A percentile compares a stretch with the other conserved stretches of the same genome.
These are phyloP conservation scores for Meloidogyne hapla DNA, from an alignment of 1,140 invertebrate genomes.

Conservation along the genomic window DNA sequence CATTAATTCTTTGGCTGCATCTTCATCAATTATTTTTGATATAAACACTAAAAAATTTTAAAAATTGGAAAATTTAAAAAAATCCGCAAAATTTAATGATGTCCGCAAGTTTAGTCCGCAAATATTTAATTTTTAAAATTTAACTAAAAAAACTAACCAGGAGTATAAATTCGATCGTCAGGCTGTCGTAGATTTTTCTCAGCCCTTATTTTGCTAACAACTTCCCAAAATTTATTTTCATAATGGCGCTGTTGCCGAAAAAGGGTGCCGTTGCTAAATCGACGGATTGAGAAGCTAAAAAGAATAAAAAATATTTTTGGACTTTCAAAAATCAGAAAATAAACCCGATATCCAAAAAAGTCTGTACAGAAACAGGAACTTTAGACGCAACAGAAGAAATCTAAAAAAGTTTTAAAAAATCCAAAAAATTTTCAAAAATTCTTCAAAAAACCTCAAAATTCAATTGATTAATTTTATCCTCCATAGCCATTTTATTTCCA, in stretches of 20 bases:
- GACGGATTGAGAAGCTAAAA: conserved; percentile 43
- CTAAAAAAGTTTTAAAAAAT: too few species aligned
- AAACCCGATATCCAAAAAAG: conserved; percentile 55
- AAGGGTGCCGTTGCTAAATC: conserved; percentile 53
- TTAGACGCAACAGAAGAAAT: conserved; percentile 27
- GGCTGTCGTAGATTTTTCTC: conserved; percentile 38
- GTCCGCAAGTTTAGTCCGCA: conserved; percentile 1
- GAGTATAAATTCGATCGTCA: conserved; percentile 52
- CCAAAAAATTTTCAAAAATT: not conserved
- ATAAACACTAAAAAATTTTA: conserved; percentile 23
- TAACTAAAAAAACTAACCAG: not conserved
- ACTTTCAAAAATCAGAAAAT: not conserved
- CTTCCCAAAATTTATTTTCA: conserved; percentile 47
- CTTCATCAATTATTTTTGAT: conserved; percentile 45
- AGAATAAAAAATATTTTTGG: not conserved
- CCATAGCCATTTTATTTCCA: conserved; percentile 12
- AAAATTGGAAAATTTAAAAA: not conserved
- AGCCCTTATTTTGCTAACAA: conserved; percentile 34
- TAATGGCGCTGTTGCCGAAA: conserved; percentile 51
- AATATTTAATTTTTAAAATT: not conserved
- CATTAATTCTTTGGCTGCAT: conserved; percentile 58
- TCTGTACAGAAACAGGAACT: conserved; percentile 51
- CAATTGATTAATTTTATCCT: conserved; percentile 40
- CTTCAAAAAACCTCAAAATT: conserved; percentile 9
- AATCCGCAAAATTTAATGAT: not conserved